These are phyloP conservation scores for Carassius gibelio DNA, from an alignment of 2,113 vertebrate genomes.

Conservation along the genomic window DNA sequence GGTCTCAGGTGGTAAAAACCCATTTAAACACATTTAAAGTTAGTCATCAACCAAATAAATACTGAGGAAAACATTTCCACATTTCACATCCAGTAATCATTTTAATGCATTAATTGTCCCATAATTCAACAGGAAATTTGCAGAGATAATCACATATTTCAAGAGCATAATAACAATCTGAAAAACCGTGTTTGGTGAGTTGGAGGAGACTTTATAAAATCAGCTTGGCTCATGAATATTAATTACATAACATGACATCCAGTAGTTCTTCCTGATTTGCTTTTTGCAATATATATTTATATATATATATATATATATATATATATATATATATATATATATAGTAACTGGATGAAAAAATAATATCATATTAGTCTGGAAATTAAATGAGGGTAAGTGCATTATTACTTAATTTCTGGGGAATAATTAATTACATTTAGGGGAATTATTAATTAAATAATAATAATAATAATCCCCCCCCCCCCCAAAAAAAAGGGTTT, in stretches of 20 bases:
- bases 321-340: too few species aligned
- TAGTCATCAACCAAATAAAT: not conserved
- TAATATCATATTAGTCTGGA: too few species aligned
- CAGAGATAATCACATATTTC: not conserved
- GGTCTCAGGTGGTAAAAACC: conserved; percentile 31
- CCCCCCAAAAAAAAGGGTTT: too few species aligned
- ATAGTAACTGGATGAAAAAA: too few species aligned
- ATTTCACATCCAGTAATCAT: not conserved
- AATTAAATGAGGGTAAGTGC: too few species aligned
- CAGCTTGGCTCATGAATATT: not conserved
- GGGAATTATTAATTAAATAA: too few species aligned
- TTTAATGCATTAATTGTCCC: not conserved
- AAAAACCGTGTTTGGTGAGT: not conserved
- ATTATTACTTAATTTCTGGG: too few species aligned
- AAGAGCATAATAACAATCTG: not conserved
- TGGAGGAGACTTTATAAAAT: not conserved
- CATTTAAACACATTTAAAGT: not conserved
- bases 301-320: too few species aligned
- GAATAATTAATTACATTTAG: too few species aligned
- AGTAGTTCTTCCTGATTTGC: too few species aligned
- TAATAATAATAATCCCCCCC: too few species aligned
- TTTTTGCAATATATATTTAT: not conserved
- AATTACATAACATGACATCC: not conserved
- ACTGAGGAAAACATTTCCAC: not conserved
- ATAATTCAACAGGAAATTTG: not conserved